Percentiles rank a stretch among this genome's conserved stretches.
These are phyloP conservation scores for Aulostomus chinensis DNA, from an alignment of 2,797 vertebrate species.

Conservation along the genomic window DNA sequence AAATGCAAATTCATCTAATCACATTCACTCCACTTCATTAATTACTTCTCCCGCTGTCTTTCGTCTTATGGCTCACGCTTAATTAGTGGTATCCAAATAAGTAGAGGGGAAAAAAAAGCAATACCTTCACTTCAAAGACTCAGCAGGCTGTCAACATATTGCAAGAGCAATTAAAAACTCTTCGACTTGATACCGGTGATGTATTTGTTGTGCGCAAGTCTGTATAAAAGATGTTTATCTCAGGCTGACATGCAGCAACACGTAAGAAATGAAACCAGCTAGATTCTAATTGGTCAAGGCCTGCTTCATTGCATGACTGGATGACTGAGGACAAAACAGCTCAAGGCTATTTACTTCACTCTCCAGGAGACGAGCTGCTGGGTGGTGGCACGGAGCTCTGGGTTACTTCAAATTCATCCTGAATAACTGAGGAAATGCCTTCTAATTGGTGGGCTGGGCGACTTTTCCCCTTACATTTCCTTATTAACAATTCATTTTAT, in stretches of 20 bases:
- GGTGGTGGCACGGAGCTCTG: not conserved
- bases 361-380: conserved; percentile 1
- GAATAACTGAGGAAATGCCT: not conserved
- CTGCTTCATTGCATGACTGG: conserved; percentile 5
- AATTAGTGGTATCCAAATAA: conserved; percentile 58
- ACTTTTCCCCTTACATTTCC: not conserved
- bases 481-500: not conserved
- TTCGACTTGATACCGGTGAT: conserved; percentile 30
- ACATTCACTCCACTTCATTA: conserved; percentile 33
- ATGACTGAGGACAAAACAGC: conserved; percentile 19
- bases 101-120: conserved; percentile 37
- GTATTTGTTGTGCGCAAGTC: conserved; percentile 26
- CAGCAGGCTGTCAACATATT: conserved; percentile 50
- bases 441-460: not conserved
- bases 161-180: conserved; percentile 63
- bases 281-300: conserved; percentile 37
- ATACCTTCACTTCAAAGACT: conserved; percentile 66
- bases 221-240: conserved; percentile 26
- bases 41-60: conserved; percentile 25
- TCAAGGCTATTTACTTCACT: conserved; percentile 19
- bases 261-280: conserved; percentile 27
- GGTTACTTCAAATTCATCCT: not conserved
- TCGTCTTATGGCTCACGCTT: conserved; percentile 44
- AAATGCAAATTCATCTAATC: conserved; percentile 25
- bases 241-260: conserved; percentile 18